Base-by-base conservation (phyloP, 2,888 invertebrate genomes). In the Aradus depressus region DNA sequence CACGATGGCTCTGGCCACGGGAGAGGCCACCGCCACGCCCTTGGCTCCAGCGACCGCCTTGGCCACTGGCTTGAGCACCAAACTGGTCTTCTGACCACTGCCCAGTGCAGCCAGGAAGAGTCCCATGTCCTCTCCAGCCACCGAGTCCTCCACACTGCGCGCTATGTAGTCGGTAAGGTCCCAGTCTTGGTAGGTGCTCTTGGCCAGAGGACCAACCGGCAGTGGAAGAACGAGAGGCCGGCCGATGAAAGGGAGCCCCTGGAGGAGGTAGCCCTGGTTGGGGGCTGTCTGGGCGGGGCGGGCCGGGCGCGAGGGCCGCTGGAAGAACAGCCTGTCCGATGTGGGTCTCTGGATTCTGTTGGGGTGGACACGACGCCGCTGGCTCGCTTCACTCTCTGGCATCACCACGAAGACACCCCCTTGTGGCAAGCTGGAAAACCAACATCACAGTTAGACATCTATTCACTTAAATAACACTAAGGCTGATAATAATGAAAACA, bases 1-100 rank as follows among this genome's bases (percentile, higher is more conserved):
- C 14, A 83, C 67, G 23, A 80, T 65, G 6, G 83, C 83, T 58
- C 72, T 72, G 0, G 84, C 80, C 53, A 81, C 65, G 12, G 84
- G 84, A 45, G 76, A 77, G 2, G 84, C 79, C 51, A 84, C 73
- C 35, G 84, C 83, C 19, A 74, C 73, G 14, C 84, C 84, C 26
- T 75, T 72, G 42, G 73, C 70, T 2, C 80, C 80, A 14, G 77
- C 81, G 21, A 76, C 67, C 1, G 84, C 80, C 60, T 73, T 74
- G 19, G 84, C 80, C 48, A 72, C 70, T 1, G 84, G 84, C 60
- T 76, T 77, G 55, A 84, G 64, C 56, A 77, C 54, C 16, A 62
- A 50, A 12, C 51, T 44, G 1, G 56, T 54, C n/a, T 38, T 45
- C 31, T 51, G 39, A 21, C 48, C 48, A n/a, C 42, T 48, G 4